Evolutionary conservation across 2,113 vertebrate genomes (phyloP).

Genomic region (Lampris incognitus): DNA sequence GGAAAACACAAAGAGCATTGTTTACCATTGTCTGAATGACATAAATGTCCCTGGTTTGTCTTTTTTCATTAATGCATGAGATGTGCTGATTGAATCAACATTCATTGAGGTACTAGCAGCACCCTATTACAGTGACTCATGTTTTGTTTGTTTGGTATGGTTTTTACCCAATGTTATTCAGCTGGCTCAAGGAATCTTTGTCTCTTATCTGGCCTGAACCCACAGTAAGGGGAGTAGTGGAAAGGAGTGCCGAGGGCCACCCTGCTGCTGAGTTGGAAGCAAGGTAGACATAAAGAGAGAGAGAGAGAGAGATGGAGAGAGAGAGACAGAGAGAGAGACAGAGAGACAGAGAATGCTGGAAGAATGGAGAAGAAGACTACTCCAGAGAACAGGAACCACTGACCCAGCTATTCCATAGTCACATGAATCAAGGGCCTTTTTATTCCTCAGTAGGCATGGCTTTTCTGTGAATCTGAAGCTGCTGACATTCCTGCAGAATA

Average conservation of each 20-base stretch:
- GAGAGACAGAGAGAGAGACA: not conserved
- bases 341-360: not conserved
- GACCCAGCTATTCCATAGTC: constrained; percentile 70
- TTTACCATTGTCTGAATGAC: constrained; percentile 40
- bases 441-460: constrained; percentile 46
- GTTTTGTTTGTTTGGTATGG: constrained; percentile 14
- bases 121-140: constrained; percentile 18
- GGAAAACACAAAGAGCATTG: constrained; percentile 2
- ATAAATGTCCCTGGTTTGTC: constrained; percentile 19
- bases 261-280: constrained; percentile 28
- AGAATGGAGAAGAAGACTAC: not conserved
- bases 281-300: not conserved
- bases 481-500: constrained; percentile 43
- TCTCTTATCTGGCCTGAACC: constrained; percentile 57
- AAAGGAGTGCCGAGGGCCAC: constrained; percentile 59
- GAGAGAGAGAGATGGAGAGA: not conserved
- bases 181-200: too few species aligned
- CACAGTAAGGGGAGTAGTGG: constrained; percentile 70
- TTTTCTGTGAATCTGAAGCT: constrained; percentile 54
- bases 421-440: constrained; percentile 62
- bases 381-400: constrained; percentile 62
- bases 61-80: constrained; percentile 20
- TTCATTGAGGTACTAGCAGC: constrained; percentile 55
- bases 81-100: constrained; percentile 31
- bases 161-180: too few species aligned